phyloP scores from a whole-genome alignment of 2,888 invertebrate species.

The Megamerina dolium region DNA sequence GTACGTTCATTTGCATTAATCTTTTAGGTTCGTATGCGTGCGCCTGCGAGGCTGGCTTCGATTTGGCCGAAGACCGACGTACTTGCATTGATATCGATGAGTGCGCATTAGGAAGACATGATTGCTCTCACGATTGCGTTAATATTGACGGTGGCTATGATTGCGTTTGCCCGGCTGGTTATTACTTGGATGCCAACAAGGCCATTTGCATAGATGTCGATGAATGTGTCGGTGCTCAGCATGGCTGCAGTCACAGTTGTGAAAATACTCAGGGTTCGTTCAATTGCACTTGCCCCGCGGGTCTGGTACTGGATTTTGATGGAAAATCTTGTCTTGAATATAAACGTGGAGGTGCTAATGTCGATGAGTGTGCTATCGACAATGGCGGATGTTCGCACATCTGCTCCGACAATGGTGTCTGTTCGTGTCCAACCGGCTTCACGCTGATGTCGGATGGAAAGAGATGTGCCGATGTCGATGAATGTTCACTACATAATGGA shows the following conservation, averaged over 20 bases:
- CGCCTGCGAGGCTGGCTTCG: slow-evolving; percentile 51
- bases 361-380: slow-evolving; percentile 50
- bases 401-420: slow-evolving; percentile 43
- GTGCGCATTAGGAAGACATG: slow-evolving; percentile 42
- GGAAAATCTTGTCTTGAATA: slow-evolving; percentile 42
- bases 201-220: slow-evolving; percentile 39
- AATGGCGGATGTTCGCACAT: slow-evolving; percentile 50
- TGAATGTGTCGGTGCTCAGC: slow-evolving; percentile 34
- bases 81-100: slow-evolving; percentile 51
- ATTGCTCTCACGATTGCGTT: slow-evolving; percentile 53
- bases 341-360: slow-evolving; percentile 19
- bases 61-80: slow-evolving; percentile 38
- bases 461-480: slow-evolving; percentile 52
- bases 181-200: slow-evolving; percentile 39
- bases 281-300: slow-evolving; percentile 54
- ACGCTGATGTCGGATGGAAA: slow-evolving; percentile 45
- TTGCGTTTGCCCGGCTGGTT: slow-evolving; percentile 55
- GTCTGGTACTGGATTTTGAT: slow-evolving; percentile 37
- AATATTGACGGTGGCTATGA: slow-evolving; percentile 54
- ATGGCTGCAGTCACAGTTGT: slow-evolving; percentile 41
- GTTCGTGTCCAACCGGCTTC: slow-evolving; percentile 50
- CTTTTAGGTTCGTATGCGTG: slow-evolving; percentile 51
- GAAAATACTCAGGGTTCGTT: slow-evolving; percentile 51
- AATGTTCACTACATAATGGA: slow-evolving; percentile 49
- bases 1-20: slow-evolving; percentile 56